Evolutionary conservation across 2,888 invertebrate species (phyloP).

Genomic region (Onchidella celtica): DNA sequence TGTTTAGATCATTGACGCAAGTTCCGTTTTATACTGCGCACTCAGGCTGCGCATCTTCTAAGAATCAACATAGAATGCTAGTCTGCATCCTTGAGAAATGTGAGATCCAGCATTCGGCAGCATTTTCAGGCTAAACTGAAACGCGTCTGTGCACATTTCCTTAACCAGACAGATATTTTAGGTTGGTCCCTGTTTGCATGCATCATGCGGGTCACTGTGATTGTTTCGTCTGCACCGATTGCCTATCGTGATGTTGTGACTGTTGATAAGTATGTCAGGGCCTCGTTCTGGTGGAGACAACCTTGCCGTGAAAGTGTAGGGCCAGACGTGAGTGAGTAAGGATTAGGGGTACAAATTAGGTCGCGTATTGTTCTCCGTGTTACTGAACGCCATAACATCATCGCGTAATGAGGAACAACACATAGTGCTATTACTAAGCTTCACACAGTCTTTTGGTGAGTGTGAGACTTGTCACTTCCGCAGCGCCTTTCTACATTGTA

Average conservation of each 20-base stretch:
- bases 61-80: not conserved
- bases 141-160: not conserved
- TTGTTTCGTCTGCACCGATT: too few relatives aligned
- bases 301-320: slow-evolving; percentile 45
- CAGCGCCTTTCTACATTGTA: too few relatives aligned
- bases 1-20: slow-evolving; percentile 31
- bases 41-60: slow-evolving; percentile 18
- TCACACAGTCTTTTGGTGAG: too few relatives aligned
- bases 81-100: slow-evolving; percentile 21
- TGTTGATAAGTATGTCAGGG: slow-evolving; percentile 61
- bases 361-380: slow-evolving; percentile 16
- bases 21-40: slow-evolving; percentile 41
- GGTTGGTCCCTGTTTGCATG: not conserved
- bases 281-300: slow-evolving; percentile 66
- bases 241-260: slow-evolving; percentile 42
- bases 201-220: too few relatives aligned
- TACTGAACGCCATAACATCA: not conserved
- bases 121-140: not conserved
- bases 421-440: not conserved
- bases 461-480: too few relatives aligned
- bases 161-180: not conserved
- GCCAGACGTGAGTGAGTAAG: slow-evolving; percentile 25
- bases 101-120: not conserved
- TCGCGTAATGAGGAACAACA: not conserved
- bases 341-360: slow-evolving; percentile 16